Evolutionary conservation across 2,113 vertebrate species (phyloP), one percentile per base, ranked within the genome.

Genomic region (Lophius piscatorius): DNA sequence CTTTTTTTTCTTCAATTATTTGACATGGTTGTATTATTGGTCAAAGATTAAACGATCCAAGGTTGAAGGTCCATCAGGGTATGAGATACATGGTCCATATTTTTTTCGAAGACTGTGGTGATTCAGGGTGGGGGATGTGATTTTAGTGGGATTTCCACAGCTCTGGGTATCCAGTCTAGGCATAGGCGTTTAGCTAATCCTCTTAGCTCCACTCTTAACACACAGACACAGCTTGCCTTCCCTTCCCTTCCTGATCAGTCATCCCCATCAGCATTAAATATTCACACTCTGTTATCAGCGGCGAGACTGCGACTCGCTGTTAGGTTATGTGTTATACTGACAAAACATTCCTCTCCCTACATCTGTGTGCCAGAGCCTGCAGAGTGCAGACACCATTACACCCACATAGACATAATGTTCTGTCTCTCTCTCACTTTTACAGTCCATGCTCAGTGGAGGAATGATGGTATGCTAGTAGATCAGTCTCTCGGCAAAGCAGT

Each of bases 171-270:
- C 83, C 83, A 74, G 84, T 78, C 80, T 78, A 73, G 84, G 77
- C 84, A 89, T 79, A 89, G 86, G 86, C 86, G 83, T 89, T 82
- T 63, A 65, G 81, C 66, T 88, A 89, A 89, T 89, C 86, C 88
- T 87, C 88, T 89, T 89, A 89, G 64, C 76, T 73, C 74, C 68
- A 81, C 86, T 88, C 65, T 82, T 82, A 74, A 84, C 82, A 85
- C 78, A 84, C 83, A 78, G 81, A 84, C 81, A 80, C 52, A 86
- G 75, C 62, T 41, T 18, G 76, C 49, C 78, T 74, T 75, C 74
- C 40, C 81, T 71, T 56, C 71, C 44, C 72, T 48, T 74, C 77
- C 79, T 66, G 74, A 81, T 76, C 74, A 76, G 67, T 69, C 73
- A 36, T 36, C 70, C 63, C 48, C 47, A n/a, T n/a, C n/a, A 24